Evolutionary conservation across 2,888 invertebrate genomes (phyloP).

Genomic region (Miltochrista miniata): DNA sequence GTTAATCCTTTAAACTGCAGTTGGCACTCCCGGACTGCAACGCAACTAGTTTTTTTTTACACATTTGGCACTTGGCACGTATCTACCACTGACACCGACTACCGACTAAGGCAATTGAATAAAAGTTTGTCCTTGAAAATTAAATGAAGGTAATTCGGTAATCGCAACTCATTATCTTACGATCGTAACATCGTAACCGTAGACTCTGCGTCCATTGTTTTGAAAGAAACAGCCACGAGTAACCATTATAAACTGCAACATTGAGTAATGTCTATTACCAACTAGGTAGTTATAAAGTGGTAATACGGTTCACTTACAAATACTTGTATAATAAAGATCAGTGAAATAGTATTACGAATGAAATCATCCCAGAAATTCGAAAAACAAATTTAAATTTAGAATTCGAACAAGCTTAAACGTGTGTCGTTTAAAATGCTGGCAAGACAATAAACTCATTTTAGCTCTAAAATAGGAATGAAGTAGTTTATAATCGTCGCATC

Average conservation of each 20-base stretch:
- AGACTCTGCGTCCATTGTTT: conserved; percentile 34
- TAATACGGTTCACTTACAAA: too few relatives aligned
- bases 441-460: conserved; percentile 50
- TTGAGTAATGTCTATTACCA: conserved; percentile 16
- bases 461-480: conserved; percentile 62
- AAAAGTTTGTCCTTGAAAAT: background rate
- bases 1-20: too few relatives aligned
- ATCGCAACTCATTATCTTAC: conserved; percentile 22
- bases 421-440: conserved; percentile 30
- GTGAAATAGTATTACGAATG: conserved; percentile 26
- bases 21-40: too few relatives aligned
- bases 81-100: too few relatives aligned
- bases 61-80: too few relatives aligned
- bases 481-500: conserved; percentile 43
- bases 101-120: too few relatives aligned
- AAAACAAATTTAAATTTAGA: conserved; percentile 9
- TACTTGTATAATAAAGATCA: background rate
- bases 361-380: conserved; percentile 9
- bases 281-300: too few relatives aligned
- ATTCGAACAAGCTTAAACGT: conserved; percentile 15
- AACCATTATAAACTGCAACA: conserved; percentile 19
- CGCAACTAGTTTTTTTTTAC: too few relatives aligned
- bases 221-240: conserved; percentile 19
- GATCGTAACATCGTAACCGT: conserved; percentile 24
- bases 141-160: conserved; percentile 9